Evolutionary conservation across 2,797 vertebrate species (phyloP).

Genomic region (Sandelia bainsii): DNA sequence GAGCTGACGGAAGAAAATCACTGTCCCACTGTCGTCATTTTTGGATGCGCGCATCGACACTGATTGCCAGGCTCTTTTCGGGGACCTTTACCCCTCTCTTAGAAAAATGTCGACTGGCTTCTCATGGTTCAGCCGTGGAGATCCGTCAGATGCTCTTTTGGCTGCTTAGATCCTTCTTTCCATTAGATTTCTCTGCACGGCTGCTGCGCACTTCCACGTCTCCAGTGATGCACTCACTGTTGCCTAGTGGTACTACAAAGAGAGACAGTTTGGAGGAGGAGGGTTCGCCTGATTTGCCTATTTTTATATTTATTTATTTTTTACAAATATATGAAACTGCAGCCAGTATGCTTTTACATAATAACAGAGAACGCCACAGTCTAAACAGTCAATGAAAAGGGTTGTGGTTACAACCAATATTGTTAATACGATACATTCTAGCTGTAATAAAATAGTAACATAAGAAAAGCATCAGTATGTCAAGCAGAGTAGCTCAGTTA

Average conservation of each 20-base stretch:
- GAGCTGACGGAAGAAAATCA: conserved; percentile 67
- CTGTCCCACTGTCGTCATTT: conserved; percentile 76
- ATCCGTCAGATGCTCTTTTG: conserved; percentile 67
- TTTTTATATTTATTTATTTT: conserved; percentile 6
- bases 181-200: conserved; percentile 60
- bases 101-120: conserved; percentile 53
- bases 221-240: conserved; percentile 80
- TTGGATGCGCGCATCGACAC: conserved; percentile 73
- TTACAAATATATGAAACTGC: conserved; percentile 46
- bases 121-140: conserved; percentile 54
- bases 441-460: neutral
- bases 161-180: conserved; percentile 58
- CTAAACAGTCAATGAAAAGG: neutral
- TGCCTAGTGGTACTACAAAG: conserved; percentile 78
- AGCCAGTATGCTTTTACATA: conserved; percentile 42
- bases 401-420: neutral
- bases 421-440: neutral
- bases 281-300: conserved; percentile 62
- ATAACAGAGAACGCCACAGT: conserved; percentile 21
- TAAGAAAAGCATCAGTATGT: neutral
- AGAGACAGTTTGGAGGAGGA: conserved; percentile 72
- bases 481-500: too few relatives aligned
- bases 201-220: conserved; percentile 85
- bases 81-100: conserved; percentile 36
- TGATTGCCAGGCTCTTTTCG: conserved; percentile 43